Conservation (phyloP, 2,888 invertebrate genomes). For the Chouioia cunea region DNA sequence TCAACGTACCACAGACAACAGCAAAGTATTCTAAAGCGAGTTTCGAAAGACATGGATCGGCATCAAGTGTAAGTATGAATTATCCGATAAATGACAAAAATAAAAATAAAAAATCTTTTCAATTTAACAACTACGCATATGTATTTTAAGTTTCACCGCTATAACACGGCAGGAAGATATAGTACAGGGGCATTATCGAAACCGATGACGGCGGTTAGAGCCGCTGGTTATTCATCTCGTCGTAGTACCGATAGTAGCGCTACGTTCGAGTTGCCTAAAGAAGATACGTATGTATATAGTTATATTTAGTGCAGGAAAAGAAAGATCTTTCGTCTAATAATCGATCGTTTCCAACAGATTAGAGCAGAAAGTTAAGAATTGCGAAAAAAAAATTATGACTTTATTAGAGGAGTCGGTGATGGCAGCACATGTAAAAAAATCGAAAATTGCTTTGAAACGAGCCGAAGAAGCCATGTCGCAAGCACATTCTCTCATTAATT, state of each 20-base stretch:
- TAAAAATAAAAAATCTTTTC: background rate
- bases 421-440: conserved; percentile 75
- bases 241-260: conserved; percentile 72
- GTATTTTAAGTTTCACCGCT: conserved; percentile 66
- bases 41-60: conserved; percentile 71
- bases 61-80: conserved; percentile 69
- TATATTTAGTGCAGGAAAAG: background rate
- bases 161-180: conserved; percentile 64
- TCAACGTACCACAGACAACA: conserved; percentile 56
- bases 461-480: conserved; percentile 97
- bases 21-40: conserved; percentile 69
- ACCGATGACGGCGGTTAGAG: conserved; percentile 97
- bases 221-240: conserved; percentile 88
- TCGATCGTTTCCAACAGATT: conserved; percentile 73
- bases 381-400: conserved; percentile 90
- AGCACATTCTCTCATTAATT: conserved; percentile 88
- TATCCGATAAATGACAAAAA: background rate
- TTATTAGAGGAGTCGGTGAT: conserved; percentile 92
- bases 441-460: conserved; percentile 82
- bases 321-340: background rate
- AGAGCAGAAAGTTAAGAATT: conserved; percentile 89
- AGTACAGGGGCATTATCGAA: conserved; percentile 70
- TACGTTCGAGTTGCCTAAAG: conserved; percentile 78
- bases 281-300: conserved; percentile 76
- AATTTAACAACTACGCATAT: too few species aligned